Base-by-base conservation (phyloP, 2,888 invertebrate species). In the Tetrapedia diversipes region DNA sequence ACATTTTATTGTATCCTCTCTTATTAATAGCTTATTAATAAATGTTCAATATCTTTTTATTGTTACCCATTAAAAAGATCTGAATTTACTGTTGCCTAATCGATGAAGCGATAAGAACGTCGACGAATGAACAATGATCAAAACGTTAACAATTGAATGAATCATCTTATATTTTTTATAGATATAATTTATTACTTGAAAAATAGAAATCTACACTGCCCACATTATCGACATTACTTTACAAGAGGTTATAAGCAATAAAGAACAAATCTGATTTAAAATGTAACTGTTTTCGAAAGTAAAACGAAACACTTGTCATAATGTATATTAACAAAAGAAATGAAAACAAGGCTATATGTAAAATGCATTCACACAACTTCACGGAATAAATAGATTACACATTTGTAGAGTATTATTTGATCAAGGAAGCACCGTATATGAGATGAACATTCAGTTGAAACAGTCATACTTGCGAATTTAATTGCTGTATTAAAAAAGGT, bases 11-110 rank as follows among this genome's bases (percentile, higher is more conserved):
- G 60, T 76, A 61, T 64, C 51, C 43, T 64, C 37, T n/a, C n/a
- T n/a, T n/a, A n/a, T n/a, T n/a, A n/a, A 39, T n/a, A 37, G 43
- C n/a, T 24, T 27, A 65, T 64, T 54, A 77, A 77, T 77, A 77
- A 77, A 76, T 27, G 37, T 47, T 34, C 56, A 32, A 43, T 65
- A 45, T 68, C 51, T 68, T 59, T 64, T 64, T 49, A 69, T 24
- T 29, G 47, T 37, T 68, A 54, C 64, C 54, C 37, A 24, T 51
- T 56, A 61, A 63, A 39, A 39, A 27, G 4, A 41, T 47, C 39
- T 39, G 24, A 27, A 14, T 64, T 53, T 22, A n/a, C n/a, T n/a
- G 27, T 47, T 54, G 8, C 34, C 39, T 34, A 34, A 10, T 53
- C 4, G 19, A n/a, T 22, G 43, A 34, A 22, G 11, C 1, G 3